These are phyloP conservation scores for Varanus salvator DNA, from an alignment of 2,113 vertebrate genomes.

Conservation along the genomic window DNA sequence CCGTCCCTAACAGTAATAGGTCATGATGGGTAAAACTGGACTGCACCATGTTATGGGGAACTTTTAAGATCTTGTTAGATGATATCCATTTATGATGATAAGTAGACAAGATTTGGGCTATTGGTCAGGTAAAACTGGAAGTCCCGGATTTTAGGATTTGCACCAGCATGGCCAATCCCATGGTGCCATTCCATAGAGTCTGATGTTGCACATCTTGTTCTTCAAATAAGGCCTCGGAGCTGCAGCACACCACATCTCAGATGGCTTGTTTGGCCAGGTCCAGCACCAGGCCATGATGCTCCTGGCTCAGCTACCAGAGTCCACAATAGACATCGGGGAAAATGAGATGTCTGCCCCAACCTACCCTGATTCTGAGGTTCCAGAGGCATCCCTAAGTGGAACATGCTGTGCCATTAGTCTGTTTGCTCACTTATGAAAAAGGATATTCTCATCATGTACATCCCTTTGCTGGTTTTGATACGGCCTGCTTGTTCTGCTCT, in stretches of 20 bases:
- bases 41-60: too few relatives aligned
- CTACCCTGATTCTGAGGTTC: neutral
- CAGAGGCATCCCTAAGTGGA: neutral
- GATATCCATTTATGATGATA: too few relatives aligned
- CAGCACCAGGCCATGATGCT: neutral
- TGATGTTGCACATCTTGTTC: neutral
- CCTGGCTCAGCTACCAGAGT: neutral
- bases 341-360: neutral
- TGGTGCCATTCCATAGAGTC: too few relatives aligned
- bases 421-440: neutral
- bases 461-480: conserved; percentile 9
- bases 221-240: neutral
- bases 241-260: neutral
- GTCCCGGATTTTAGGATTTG: neutral
- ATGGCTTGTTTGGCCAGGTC: neutral
- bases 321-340: neutral
- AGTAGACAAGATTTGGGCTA: too few relatives aligned
- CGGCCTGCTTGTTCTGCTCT: neutral
- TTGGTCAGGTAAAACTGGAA: neutral
- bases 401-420: neutral
- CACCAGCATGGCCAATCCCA: neutral
- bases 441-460: neutral
- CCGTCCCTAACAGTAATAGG: too few relatives aligned
- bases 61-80: too few relatives aligned
- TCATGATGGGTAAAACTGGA: too few relatives aligned